Percentiles rank a stretch among this genome's conserved stretches.
These are phyloP conservation scores for Podargus strigoides DNA, from an alignment of 2,797 vertebrate species.

Conservation along the genomic window DNA sequence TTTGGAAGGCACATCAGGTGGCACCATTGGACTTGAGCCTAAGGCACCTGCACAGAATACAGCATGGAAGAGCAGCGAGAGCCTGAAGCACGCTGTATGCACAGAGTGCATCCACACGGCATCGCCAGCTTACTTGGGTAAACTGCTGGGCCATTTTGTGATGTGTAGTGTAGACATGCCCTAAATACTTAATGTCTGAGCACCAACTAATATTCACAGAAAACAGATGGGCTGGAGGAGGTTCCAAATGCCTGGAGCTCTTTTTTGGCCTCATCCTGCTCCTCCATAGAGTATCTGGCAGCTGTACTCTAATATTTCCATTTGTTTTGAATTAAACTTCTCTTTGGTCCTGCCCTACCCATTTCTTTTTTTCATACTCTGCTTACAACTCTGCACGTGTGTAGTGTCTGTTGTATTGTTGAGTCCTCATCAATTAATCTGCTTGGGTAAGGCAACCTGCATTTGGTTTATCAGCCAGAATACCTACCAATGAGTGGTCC, in stretches of 20 bases:
- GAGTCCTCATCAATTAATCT: neutral
- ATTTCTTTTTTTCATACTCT: neutral
- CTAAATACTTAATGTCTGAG: neutral
- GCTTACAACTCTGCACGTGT: neutral
- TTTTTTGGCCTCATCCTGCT: neutral
- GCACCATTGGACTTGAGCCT: neutral
- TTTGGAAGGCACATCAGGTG: too few relatives aligned
- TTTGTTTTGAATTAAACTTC: neutral
- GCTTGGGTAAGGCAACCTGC: neutral
- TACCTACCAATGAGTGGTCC: neutral
- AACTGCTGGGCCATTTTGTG: neutral
- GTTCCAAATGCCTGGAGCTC: neutral
- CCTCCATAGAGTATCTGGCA: neutral
- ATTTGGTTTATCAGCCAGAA: neutral
- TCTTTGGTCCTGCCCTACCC: neutral
- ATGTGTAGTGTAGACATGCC: neutral
- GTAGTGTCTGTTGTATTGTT: neutral
- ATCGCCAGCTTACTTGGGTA: neutral
- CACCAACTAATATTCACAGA: neutral
- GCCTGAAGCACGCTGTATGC: fast-evolving
- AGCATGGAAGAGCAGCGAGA: fast-evolving
- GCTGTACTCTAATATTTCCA: neutral
- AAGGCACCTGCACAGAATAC: fast-evolving
- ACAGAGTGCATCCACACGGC: too few relatives aligned
- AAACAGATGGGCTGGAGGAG: conserved; percentile 21